phyloP scores from a whole-genome alignment of 2,797 vertebrate species.

The Tauraco hartlaubi region DNA sequence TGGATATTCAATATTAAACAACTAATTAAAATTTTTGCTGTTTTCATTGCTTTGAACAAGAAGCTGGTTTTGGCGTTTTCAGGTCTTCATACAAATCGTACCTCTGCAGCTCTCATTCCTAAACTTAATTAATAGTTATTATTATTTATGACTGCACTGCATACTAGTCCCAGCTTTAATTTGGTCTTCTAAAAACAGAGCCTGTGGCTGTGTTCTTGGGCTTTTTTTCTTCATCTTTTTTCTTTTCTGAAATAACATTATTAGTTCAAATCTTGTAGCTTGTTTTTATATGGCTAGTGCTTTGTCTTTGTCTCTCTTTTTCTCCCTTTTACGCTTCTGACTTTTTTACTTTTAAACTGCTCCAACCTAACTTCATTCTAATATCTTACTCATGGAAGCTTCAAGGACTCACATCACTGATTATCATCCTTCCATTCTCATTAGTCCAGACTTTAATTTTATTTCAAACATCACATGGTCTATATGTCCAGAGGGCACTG shows the following conservation, averaged over 20 bases:
- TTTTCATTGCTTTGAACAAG: conserved; percentile 65
- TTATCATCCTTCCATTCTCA: conserved; percentile 25
- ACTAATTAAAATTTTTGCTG: conserved; percentile 66
- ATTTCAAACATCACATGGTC: conserved; percentile 46
- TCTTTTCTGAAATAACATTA: conserved; percentile 16
- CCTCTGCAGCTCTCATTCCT: conserved; percentile 52
- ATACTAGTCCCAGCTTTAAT: conserved; percentile 40
- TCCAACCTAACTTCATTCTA: conserved; percentile 4
- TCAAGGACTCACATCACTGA: not conserved
- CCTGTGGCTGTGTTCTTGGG: conserved; percentile 36
- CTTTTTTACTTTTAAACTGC: conserved; percentile 38
- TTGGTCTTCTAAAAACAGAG: conserved; percentile 41
- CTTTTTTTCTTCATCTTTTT: not conserved
- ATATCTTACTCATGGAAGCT: conserved; percentile 30
- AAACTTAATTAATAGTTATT: conserved; percentile 74
- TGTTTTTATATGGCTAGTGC: not conserved
- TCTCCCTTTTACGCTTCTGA: not conserved
- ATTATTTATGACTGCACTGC: conserved; percentile 69
- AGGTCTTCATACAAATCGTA: conserved; percentile 44
- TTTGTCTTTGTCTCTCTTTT: conserved; percentile 29
- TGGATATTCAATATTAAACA: conserved; percentile 70
- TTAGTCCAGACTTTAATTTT: conserved; percentile 58
- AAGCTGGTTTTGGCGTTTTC: conserved; percentile 38
- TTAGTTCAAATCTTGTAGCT: conserved; percentile 18
- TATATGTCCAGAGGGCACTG: not conserved